Base-by-base conservation (phyloP, 1,140 invertebrate species). In the Meloidogyne hapla region DNA sequence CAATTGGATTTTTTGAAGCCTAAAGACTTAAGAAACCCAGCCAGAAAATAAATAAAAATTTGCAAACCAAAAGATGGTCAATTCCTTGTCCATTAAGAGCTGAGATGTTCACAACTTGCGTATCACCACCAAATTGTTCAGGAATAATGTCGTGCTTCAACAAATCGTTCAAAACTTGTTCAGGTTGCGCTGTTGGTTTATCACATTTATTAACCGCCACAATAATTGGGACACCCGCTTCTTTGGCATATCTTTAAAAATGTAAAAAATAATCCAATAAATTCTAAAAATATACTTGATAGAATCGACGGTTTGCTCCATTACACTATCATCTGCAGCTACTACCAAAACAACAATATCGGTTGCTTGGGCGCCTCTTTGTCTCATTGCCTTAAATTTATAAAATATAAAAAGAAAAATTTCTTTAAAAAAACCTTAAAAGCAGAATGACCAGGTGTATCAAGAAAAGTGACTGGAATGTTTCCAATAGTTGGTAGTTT, bases 131-230 rank as follows among this genome's bases (percentile, higher is more conserved):
- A 75, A 92, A 87, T 45, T 92, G 92, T 89, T 99, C 96, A 10
- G 94, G 90, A 25, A 92, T 89, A 61, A 99, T 89, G 13, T 93
- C 94, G 83, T 92, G 89, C 0, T 91, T 87, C 45, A 91, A 75
- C 12, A 99, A 89, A 88, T 81, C 68, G 10, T 28, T 61, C 12
- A 42, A 64, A 73, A 73, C 28, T 15, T 64, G n/a, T 77, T 67
- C 33, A 75, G 48, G 21, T 13, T 33, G n/a, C 42, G 63, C 40
- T 74, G 23, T 62, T 68, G 91, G 91, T 85, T 95, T 95, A 88
- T 99, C 97, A 81, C 97, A 95, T 90, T 99, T 99, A 88, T 99
- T 99, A 66, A 99, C 92, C n/a, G 96, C 96, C 66, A 99, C 94
- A 83, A 99, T 92, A 4, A 99, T 93, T 0, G 95, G 95, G 80